Evolutionary conservation across 1,140 invertebrate species (phyloP).

Genomic region (Dinoponera quadriceps): DNA sequence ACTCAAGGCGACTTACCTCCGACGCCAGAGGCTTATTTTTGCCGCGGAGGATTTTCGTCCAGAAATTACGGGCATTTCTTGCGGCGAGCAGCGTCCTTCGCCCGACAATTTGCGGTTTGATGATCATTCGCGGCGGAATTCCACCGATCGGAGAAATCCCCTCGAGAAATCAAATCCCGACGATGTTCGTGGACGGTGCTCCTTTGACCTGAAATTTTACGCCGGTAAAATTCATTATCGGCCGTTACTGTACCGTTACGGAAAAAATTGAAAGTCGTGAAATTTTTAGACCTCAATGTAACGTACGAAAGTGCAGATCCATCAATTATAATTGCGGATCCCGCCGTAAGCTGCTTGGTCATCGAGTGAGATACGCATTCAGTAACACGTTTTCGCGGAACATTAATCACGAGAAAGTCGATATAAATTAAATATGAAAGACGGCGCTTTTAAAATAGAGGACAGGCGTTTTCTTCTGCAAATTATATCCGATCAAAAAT

Average conservation of each 20-base stretch:
- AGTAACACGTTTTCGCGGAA: too few species aligned
- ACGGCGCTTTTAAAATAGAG: too few species aligned
- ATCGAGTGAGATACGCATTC: background rate
- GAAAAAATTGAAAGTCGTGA: too few species aligned
- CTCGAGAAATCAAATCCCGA: background rate
- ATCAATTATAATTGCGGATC: background rate
- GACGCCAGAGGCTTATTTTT: slow-evolving; percentile 78
- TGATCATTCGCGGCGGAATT: slow-evolving; percentile 53
- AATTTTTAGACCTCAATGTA: background rate
- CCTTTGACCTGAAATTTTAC: background rate
- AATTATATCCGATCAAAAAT: too few species aligned
- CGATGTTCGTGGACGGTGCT: background rate
- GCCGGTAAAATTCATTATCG: background rate
- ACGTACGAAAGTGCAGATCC: background rate
- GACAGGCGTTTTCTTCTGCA: too few species aligned
- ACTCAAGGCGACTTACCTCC: slow-evolving; percentile 80
- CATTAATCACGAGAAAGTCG: too few species aligned
- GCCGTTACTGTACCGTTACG: too few species aligned
- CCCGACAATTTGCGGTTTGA: slow-evolving; percentile 1
- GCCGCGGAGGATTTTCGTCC: slow-evolving; percentile 62
- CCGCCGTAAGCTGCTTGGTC: background rate
- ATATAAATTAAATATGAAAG: too few species aligned
- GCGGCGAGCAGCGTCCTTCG: slow-evolving; percentile 20
- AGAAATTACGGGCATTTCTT: slow-evolving; percentile 53
- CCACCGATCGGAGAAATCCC: background rate